Evolutionary conservation across 2,888 invertebrate species (phyloP), one percentile per base, ranked within the genome.

Genomic region (Unio pictorum): DNA sequence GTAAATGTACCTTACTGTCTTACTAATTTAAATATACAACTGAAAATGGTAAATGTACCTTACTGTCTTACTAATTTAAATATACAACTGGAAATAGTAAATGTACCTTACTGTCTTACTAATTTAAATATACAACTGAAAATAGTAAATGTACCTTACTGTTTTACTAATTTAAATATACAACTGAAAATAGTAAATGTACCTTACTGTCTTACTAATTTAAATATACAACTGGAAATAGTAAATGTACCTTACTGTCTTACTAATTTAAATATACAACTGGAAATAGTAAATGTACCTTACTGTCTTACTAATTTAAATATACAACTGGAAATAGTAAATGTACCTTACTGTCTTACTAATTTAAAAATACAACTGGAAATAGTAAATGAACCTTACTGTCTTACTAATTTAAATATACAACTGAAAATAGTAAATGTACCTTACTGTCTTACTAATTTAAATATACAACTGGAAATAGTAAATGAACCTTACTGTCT

Each of bases 121-220:
- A 45, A 11, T 11, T 34, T 34, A 5, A 6, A 34, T 34, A 34
- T 34, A 34, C 7, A 23, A 90, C 90, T 89, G 79, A 6, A 81
- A 82, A 34, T 30, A 45, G 45, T 45, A 11, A 45, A 45, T 11
- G 45, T 45, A 45, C 0, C 4, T 8, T 45, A 45, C 11, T 45
- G 8, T 45, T 45, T 7, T 7, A 45, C 34, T 45, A 45, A 11
- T 45, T 34, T 34, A 5, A 6, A 34, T 34, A 34, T 34, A 34
- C 7, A 23, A 90, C 90, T 89, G 79, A 6, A 81, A 82, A 34
- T 30, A 45, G 45, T 45, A 45, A 45, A 45, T 11, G 45, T 45
- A 45, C 0, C 4, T 45, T 45, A 45, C 11, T 45, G 8, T 45
- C 8, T 7, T 7, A 45, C 34, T 45, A 45, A 11, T 11, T 34